Evolutionary conservation across 2,888 invertebrate genomes (phyloP).

Genomic region (Megamerina dolium): DNA sequence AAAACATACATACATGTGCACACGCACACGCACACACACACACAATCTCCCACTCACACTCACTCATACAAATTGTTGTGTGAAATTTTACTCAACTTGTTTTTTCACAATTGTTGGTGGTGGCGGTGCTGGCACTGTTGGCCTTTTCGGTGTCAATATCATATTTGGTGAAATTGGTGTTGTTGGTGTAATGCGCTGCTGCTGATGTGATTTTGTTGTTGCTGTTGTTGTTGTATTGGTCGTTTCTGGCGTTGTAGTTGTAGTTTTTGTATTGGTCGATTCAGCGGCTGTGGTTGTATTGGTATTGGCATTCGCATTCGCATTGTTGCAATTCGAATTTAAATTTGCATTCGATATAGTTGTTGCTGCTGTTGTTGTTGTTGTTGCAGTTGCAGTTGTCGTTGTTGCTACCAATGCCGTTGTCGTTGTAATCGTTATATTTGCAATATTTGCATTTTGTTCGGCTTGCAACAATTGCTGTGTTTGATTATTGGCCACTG

Average conservation of each 20-base stretch:
- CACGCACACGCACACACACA: too few species aligned
- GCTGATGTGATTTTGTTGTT: neutral
- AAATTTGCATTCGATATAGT: conserved; percentile 10
- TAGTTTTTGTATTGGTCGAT: conserved; percentile 3
- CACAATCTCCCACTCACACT: neutral
- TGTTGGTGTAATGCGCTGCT: conserved; percentile 27
- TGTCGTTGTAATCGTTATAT: neutral
- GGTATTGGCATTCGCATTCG: conserved; percentile 14
- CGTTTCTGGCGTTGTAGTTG: neutral
- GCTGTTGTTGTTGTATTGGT: conserved; percentile 1
- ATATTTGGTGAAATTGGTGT: conserved; percentile 40
- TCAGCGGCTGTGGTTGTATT: neutral
- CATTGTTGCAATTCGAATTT: conserved; percentile 4
- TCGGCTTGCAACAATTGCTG: too few species aligned
- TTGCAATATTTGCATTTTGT: neutral
- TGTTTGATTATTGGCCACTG: neutral
- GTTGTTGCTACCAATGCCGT: conserved; percentile 16
- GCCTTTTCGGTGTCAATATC: conserved; percentile 40
- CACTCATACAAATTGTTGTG: neutral
- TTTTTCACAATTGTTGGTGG: conserved; percentile 37
- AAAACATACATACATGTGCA: neutral
- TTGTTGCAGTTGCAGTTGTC: conserved; percentile 17
- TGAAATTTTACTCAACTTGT: conserved; percentile 33
- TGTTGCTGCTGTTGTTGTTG: conserved; percentile 15
- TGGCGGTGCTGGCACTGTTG: conserved; percentile 43